phyloP scores from a whole-genome alignment of 2,113 vertebrate genomes.

The Osmerus eperlanus region DNA sequence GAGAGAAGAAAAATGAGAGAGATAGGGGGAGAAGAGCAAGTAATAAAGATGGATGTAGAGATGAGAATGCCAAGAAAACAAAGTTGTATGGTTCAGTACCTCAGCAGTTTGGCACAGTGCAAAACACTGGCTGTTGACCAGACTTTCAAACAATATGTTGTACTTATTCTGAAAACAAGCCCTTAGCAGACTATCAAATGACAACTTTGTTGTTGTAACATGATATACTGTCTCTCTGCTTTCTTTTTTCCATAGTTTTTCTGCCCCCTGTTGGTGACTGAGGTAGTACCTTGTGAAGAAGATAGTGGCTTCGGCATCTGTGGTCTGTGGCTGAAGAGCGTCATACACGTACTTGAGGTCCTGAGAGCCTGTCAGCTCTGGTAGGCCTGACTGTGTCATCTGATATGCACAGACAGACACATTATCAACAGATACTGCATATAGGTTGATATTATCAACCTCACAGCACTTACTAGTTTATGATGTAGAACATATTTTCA shows the following conservation, averaged over 20 bases:
- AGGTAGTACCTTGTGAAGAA: conserved; percentile 92
- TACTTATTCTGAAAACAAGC: too few relatives aligned
- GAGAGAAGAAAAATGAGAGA: neutral
- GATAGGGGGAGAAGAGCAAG: neutral
- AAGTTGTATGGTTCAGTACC: too few relatives aligned
- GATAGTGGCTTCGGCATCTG: conserved; percentile 95
- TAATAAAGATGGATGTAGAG: neutral
- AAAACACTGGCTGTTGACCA: neutral
- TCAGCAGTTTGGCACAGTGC: too few relatives aligned
- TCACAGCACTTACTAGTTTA: neutral
- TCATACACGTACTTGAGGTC: conserved; percentile 96
- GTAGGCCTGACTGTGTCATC: conserved; percentile 96
- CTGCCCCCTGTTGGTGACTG: conserved; percentile 2
- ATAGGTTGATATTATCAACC: too few relatives aligned
- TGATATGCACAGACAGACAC: conserved; percentile 46
- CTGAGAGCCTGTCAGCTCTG: conserved; percentile 86
- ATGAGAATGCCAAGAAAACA: neutral
- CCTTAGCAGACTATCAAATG: neutral
- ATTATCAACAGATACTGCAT: neutral
- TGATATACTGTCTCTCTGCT: neutral
- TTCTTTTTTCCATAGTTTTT: neutral
- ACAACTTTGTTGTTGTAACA: neutral
- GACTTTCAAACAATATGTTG: neutral
- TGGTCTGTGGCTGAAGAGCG: conserved; percentile 92
- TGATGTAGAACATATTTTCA: neutral